A percentile compares a stretch with the other conserved stretches of the same genome.
phyloP scores from a whole-genome alignment of 2,888 invertebrate species.

The Chamaedrilus cognettii region DNA sequence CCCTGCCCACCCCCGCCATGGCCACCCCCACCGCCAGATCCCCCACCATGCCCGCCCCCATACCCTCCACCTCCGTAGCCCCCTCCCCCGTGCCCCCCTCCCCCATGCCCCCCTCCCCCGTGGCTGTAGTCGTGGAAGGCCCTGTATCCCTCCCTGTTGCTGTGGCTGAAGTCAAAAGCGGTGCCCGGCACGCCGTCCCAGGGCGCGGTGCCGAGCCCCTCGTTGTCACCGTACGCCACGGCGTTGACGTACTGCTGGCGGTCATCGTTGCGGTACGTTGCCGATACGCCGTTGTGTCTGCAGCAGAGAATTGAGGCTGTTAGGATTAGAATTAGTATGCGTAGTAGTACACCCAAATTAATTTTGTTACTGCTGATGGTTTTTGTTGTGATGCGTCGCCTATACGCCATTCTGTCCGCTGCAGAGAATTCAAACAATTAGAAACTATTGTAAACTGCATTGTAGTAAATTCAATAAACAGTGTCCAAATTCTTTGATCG shows the following conservation, averaged over 20 bases:
- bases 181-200: slow-evolving; percentile 27
- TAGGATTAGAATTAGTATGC: too few species aligned
- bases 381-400: slow-evolving; percentile 13
- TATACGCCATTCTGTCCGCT: slow-evolving; percentile 17
- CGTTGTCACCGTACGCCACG: slow-evolving; percentile 6
- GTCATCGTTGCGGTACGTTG: slow-evolving; percentile 17
- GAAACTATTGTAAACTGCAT: too few species aligned
- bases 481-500: too few species aligned
- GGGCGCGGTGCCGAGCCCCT: slow-evolving; percentile 20
- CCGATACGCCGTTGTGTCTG: neutral
- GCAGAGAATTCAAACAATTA: too few species aligned
- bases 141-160: neutral
- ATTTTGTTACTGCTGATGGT: slow-evolving; percentile 11
- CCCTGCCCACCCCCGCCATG: neutral
- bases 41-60: slow-evolving; percentile 15
- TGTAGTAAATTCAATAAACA: too few species aligned
- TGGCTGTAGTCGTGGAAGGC: neutral
- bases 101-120: slow-evolving; percentile 11
- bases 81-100: neutral
- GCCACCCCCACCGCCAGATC: neutral
- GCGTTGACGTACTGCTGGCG: slow-evolving; percentile 21
- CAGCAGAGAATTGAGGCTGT: too few species aligned
- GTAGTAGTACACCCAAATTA: too few species aligned
- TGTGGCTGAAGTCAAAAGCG: slow-evolving; percentile 3
- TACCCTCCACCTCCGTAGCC: slow-evolving; percentile 7